Evolutionary conservation across 2,888 invertebrate genomes (phyloP).

Genomic region (Tetrapedia diversipes): DNA sequence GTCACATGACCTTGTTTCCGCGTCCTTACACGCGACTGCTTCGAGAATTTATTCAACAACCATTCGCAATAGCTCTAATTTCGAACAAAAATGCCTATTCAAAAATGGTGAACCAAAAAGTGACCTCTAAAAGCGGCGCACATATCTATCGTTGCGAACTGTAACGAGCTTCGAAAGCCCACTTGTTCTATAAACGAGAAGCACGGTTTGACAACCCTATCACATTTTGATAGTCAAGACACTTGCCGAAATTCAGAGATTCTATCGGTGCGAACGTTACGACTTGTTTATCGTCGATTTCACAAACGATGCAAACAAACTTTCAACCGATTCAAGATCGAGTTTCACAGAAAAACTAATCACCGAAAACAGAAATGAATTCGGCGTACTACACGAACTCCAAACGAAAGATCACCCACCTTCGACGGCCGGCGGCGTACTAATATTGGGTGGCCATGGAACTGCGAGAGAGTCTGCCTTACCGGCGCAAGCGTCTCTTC

Average conservation of each 20-base stretch:
- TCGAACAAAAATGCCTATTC: not conserved
- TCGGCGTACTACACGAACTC: not conserved
- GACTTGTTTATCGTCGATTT: not conserved
- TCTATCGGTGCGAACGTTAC: not conserved
- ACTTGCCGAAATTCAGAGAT: not conserved
- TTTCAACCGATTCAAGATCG: not conserved
- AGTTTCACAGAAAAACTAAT: constrained; percentile 10
- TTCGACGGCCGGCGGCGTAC: constrained; percentile 44
- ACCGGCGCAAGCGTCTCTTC: constrained; percentile 50
- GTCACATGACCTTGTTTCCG: not conserved
- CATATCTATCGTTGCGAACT: not conserved
- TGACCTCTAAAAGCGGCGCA: too few relatives aligned
- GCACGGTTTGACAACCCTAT: not conserved
- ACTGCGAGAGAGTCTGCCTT: constrained; percentile 35
- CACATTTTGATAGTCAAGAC: not conserved
- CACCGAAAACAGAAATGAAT: constrained; percentile 47
- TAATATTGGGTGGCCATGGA: constrained; percentile 37
- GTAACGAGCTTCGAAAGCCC: not conserved
- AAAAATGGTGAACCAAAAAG: too few relatives aligned
- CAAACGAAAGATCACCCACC: constrained; percentile 31
- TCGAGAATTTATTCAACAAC: too few relatives aligned
- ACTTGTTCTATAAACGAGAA: not conserved
- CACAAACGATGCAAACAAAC: not conserved
- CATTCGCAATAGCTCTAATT: not conserved
- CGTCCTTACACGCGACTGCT: not conserved